Base-by-base conservation (phyloP, 2,888 invertebrate species). In the Troglohyphantes excavatus region DNA sequence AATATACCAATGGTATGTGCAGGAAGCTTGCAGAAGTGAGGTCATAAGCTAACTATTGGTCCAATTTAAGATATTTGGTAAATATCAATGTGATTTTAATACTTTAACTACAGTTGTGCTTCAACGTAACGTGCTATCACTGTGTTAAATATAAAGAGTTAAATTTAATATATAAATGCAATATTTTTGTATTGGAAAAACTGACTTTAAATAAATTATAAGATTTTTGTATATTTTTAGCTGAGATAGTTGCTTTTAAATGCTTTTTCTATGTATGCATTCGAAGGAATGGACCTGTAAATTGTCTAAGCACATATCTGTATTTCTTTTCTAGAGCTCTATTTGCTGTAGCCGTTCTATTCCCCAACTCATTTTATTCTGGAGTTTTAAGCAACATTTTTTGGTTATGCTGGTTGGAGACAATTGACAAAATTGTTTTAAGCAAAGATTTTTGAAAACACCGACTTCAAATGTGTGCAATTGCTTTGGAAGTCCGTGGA, bases 141-240 rank as follows among this genome's bases (percentile, higher is more conserved):
- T 81, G 73, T 88, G 65, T 81, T 72, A 73, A n/a, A 29, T 79
- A 43, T 46, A 59, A 81, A 39, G 59, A 68, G 46, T 27, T 78
- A 78, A 63, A 29, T 78, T 79, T 70, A 70, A 82, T 70, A 70
- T 19, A 82, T 29, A 81, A 79, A 75, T 75, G 67, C 61, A 27
- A 72, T 75, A 82, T 76, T 65, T 83, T 67, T 89, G 21, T 82
- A 75, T 76, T 19, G 13, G 43, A 26, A 33, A 72, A 39, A 53
- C 7, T 29, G 13, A 39, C 19, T 70, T 82, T 33, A 33, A 82
- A 82, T 23, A 59, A 70, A 72, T 70, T 68, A 33, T 61, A 72
- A 65, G 76, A 65, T 65, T 88, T 75, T 89, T 68, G 53, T 78
- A 89, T 89, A 76, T 89, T 82, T n/a, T 89, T 82, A 73, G 82